Evolutionary conservation across 2,888 invertebrate species (phyloP).

Genomic region (Neoascia interrupta): DNA sequence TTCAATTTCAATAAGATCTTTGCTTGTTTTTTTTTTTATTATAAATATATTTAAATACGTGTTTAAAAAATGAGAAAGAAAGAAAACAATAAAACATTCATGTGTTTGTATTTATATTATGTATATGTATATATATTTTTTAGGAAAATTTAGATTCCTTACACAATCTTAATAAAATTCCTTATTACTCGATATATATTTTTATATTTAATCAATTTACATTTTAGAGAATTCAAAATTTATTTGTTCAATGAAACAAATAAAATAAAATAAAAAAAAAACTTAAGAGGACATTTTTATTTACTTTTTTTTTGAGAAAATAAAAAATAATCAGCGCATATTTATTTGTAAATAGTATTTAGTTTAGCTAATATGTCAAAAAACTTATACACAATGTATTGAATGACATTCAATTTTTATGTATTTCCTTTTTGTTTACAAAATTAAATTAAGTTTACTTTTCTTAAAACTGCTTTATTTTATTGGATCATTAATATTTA

Average conservation of each 20-base stretch:
- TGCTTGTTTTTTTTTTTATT: constrained; percentile 19
- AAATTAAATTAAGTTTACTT: constrained; percentile 36
- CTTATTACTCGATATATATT: constrained; percentile 49
- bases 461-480: constrained; percentile 10
- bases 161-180: constrained; percentile 51
- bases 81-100: constrained; percentile 50
- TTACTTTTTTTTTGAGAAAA: constrained; percentile 12
- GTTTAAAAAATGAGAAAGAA: constrained; percentile 26
- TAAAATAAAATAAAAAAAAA: constrained; percentile 33
- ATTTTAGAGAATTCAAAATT: constrained; percentile 6
- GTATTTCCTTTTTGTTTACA: constrained; percentile 51
- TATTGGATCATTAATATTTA: constrained; percentile 24
- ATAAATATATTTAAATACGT: constrained; percentile 31
- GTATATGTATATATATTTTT: constrained; percentile 43
- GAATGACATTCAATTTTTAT: constrained; percentile 52
- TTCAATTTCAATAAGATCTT: constrained; percentile 2
- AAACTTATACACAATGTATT: constrained; percentile 35
- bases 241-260: constrained; percentile 45
- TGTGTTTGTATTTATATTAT: constrained; percentile 65
- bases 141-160: constrained; percentile 61
- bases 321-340: neutral
- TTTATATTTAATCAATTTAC: constrained; percentile 11
- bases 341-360: constrained; percentile 51
- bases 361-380: constrained; percentile 55
- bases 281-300: constrained; percentile 7